phyloP scores from a whole-genome alignment of 1,140 invertebrate genomes.

The Trachymyrmex cornetzi region DNA sequence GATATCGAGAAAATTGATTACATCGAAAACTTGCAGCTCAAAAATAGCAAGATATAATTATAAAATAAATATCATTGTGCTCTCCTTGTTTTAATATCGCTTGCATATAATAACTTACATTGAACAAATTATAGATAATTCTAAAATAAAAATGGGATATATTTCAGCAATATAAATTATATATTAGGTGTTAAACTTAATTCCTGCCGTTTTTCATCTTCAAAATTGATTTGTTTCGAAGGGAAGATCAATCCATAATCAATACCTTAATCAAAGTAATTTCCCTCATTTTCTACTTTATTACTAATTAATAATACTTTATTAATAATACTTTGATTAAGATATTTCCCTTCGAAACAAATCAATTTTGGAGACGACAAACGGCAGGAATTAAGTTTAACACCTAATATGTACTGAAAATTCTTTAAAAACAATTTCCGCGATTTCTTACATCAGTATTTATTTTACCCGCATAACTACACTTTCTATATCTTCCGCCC shows the following conservation, averaged over 20 bases:
- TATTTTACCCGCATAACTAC: not conserved
- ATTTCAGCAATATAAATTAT: not conserved
- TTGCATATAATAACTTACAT: not conserved
- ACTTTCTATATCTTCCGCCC: not conserved
- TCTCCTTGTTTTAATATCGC: not conserved
- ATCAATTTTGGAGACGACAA: too few relatives aligned
- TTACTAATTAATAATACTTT: too few relatives aligned
- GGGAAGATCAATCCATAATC: too few relatives aligned
- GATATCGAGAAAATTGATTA: not conserved
- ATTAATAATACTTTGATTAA: too few relatives aligned
- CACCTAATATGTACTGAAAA: not conserved
- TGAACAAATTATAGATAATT: not conserved
- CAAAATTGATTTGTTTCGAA: too few relatives aligned
- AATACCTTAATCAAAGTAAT: too few relatives aligned
- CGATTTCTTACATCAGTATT: not conserved
- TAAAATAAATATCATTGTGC: not conserved
- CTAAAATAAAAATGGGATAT: not conserved
- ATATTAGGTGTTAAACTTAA: too few relatives aligned
- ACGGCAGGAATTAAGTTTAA: too few relatives aligned
- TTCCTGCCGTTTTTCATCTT: too few relatives aligned
- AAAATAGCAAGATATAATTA: not conserved
- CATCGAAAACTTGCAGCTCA: not conserved
- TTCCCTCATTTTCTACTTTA: too few relatives aligned
- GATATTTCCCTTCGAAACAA: too few relatives aligned
- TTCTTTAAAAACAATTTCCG: not conserved